Evolutionary conservation across 2,888 invertebrate genomes (phyloP).

Genomic region (Podabrus alpinus): DNA sequence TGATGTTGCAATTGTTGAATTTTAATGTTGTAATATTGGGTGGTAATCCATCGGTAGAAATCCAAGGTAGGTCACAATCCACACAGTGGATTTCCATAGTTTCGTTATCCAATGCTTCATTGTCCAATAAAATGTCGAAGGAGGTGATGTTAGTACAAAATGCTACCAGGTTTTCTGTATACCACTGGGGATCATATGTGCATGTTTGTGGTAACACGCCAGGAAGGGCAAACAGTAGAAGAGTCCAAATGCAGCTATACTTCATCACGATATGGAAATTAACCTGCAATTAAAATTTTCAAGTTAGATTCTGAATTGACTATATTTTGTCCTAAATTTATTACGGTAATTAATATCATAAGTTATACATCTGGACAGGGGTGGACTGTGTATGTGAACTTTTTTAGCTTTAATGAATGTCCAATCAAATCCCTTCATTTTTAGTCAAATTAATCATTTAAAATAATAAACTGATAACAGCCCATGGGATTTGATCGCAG

Average conservation of each 20-base stretch:
- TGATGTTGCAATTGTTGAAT: constrained; percentile 10
- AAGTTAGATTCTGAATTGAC: not conserved
- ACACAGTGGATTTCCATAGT: constrained; percentile 3
- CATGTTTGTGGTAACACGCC: constrained; percentile 11
- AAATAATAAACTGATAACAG: too few species aligned
- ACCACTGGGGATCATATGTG: constrained; percentile 13
- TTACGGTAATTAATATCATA: not conserved
- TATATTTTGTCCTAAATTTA: not conserved
- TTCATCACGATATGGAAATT: constrained; percentile 6
- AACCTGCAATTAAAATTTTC: not conserved
- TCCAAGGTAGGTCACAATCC: constrained; percentile 2
- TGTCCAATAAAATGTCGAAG: not conserved
- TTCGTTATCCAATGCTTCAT: not conserved
- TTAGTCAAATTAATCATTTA: too few species aligned
- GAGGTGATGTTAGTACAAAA: constrained; percentile 10
- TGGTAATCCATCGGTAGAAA: constrained; percentile 8
- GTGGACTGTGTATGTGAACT: too few species aligned
- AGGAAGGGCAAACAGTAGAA: not conserved
- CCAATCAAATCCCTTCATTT: too few species aligned
- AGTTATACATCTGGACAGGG: too few species aligned
- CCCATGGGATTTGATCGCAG: too few species aligned
- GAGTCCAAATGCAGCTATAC: not conserved
- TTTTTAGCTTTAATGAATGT: too few species aligned
- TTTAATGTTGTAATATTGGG: constrained; percentile 5
- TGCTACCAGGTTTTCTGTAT: constrained; percentile 5